Conservation (phyloP, 2,113 vertebrate species). For the Salminus brasiliensis region DNA sequence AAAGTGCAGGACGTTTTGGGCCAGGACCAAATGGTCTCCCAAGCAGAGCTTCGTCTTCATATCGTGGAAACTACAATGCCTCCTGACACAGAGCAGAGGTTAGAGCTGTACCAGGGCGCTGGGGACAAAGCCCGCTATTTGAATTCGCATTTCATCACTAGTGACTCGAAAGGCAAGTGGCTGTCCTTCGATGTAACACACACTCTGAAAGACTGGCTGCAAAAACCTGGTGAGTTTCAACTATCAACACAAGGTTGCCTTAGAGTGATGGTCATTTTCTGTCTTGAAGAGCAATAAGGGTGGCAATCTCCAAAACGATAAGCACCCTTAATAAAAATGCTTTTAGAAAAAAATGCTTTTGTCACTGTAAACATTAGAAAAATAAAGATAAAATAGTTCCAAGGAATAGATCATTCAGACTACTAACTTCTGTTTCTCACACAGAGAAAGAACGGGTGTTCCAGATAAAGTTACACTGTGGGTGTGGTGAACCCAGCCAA, state of each 20-base stretch:
- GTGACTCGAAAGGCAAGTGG: constrained; percentile 61
- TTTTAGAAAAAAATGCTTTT: too few relatives aligned
- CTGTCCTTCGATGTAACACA: constrained; percentile 79
- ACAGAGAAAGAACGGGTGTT: constrained; percentile 67
- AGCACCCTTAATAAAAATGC: too few relatives aligned
- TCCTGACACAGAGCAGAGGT: constrained; percentile 55
- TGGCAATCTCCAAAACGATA: not conserved
- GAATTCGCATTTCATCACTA: constrained; percentile 66
- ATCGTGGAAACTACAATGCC: constrained; percentile 11
- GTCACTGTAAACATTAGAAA: too few relatives aligned
- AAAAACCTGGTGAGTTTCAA: constrained; percentile 60
- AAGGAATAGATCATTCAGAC: not conserved
- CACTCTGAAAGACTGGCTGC: constrained; percentile 73
- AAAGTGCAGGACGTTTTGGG: constrained; percentile 62
- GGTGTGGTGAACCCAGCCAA: constrained; percentile 55
- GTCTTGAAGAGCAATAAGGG: not conserved
- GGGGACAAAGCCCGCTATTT: constrained; percentile 68
- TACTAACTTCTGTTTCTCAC: not conserved
- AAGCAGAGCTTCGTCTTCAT: constrained; percentile 76
- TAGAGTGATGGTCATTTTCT: too few relatives aligned
- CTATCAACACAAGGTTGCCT: not conserved
- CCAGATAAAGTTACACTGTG: constrained; percentile 68
- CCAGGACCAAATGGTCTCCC: constrained; percentile 55
- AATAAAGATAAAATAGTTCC: too few relatives aligned
- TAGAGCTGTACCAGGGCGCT: constrained; percentile 74